Evolutionary conservation across 2,113 vertebrate genomes (phyloP), one percentile per base, ranked within the genome.

Genomic region (Perca flavescens): DNA sequence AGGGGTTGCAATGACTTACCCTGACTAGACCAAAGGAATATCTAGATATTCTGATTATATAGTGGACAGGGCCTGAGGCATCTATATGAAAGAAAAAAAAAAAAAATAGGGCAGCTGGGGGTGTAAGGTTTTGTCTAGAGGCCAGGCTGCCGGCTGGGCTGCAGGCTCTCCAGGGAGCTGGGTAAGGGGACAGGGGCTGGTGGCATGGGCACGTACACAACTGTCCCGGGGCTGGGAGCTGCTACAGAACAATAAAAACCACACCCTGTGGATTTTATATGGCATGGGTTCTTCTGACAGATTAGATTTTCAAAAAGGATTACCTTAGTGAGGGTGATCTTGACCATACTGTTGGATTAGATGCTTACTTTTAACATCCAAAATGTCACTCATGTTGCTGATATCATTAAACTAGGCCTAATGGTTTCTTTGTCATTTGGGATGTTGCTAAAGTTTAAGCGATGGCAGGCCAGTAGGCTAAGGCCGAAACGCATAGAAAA

Each of bases 261-360:
- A 88, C 90, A 88, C 89, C 86, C 91, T 89, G 58, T 86, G 75
- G 82, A 22, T 89, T 84, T 77, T 65, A 85, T 53, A 84, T 57
- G 57, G 75, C 79, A 63, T 73, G 81, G 64, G 67, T 74, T 82
- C 80, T 64, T 78, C 53, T 67, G 77, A 71, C 22, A 86, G 87
- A 92, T 92, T 93, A 89, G 36, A 81, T 72, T 85, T 84, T 66
- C 52, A 77, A 79, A 87, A 81, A 67, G 87, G 90, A 91, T 90
- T 89, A 86, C 80, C 82, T 79, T 75, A 40, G 43, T 16, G 36
- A 83, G 73, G 65, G 79, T 89, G 84, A 69, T 78, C 80, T 66
- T 75, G 54, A 76, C 67, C 80, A 74, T 84, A 77, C 28, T 85
- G 76, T 57, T 84, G 25, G 65, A 84, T 85, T 84, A 69, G 58